Evolutionary conservation across 2,797 vertebrate genomes (phyloP), one percentile per base, ranked within the genome.

Genomic region (Cossypha polioptera): DNA sequence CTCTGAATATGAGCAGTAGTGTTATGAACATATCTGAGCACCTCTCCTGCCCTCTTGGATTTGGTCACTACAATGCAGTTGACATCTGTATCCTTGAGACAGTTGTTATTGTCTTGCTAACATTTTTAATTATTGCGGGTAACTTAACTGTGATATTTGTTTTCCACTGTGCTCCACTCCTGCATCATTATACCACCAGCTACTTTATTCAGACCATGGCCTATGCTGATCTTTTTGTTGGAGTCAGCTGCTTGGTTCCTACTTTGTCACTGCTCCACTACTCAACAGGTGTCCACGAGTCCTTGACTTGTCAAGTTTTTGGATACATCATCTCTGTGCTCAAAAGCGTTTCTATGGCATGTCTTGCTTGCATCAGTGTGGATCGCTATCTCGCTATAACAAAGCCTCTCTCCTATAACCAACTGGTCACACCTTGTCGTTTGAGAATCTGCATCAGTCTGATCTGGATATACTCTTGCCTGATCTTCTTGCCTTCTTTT

Each of bases 171-270:
- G 99, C 99, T 74, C 99, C 99, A 1, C 98, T 99, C 55, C 97
- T 99, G 63, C 99, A 99, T 93, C 99, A 99, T 97, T 99, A 99
- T 93, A 99, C 99, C 92, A 99, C 99, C 89, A 99, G 99, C 98
- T 99, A 99, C 95, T 99, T 99, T 97, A 99, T 99, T 97, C 99
- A 99, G 98, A 99, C 99, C 45, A 99, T 99, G 99, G 99, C 99
- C 57, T 99, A 99, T 43, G 99, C 99, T 12, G 99, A 99, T 96
- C 98, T 99, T 69, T 98, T 99, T 93, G 99, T 99, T 73, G 99
- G 99, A 87, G 98, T 99, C 16, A 99, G 99, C 97, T 99, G 99
- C 97, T 97, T 99, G 97, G 99, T 99, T 79, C 99, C 99, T 92
- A 99, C 99, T 28, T 97, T 99, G 81, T 99, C 99, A 10, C 98